Percentiles rank a stretch among this genome's conserved stretches.
These are phyloP conservation scores for Nomia melanderi DNA, from an alignment of 1,140 invertebrate genomes.

Conservation along the genomic window DNA sequence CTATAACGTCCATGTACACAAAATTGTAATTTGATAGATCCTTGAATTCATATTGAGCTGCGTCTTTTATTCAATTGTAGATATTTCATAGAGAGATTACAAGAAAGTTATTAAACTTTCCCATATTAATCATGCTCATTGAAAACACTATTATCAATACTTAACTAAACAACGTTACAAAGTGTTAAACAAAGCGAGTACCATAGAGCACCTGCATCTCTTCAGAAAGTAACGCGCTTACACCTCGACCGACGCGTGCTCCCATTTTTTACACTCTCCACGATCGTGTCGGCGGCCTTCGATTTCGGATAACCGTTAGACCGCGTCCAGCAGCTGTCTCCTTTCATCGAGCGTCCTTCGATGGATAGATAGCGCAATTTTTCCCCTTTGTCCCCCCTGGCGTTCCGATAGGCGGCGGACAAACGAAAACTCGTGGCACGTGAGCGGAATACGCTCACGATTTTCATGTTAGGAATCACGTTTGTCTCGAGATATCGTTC, in stretches of 20 bases:
- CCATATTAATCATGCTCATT: no score
- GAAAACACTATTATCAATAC: no score
- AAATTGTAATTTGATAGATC: no score
- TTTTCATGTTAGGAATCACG: constrained; percentile 20
- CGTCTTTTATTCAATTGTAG: no score
- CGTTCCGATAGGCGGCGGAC: not conserved
- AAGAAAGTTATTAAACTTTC: no score
- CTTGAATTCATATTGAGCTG: no score
- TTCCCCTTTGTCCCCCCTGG: not conserved
- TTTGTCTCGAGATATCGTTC: not conserved
- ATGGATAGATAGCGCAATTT: not conserved
- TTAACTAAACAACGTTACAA: no score
- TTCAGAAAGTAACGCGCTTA: not conserved
- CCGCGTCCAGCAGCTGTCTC: not conserved
- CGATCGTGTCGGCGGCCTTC: constrained; percentile 3
- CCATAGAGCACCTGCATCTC: not conserved
- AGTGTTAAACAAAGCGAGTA: no score
- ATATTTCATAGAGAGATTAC: no score
- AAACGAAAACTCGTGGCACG: constrained; percentile 2
- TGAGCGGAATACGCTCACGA: not conserved
- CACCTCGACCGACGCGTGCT: not conserved
- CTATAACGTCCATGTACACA: no score
- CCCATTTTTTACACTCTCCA: constrained; percentile 9
- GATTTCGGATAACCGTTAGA: constrained; percentile 38
- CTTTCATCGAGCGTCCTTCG: constrained; percentile 22